A percentile compares a stretch with the other conserved stretches of the same genome.
These are phyloP conservation scores for Takifugu rubripes DNA, from an alignment of 2,797 vertebrate species.

Conservation along the genomic window DNA sequence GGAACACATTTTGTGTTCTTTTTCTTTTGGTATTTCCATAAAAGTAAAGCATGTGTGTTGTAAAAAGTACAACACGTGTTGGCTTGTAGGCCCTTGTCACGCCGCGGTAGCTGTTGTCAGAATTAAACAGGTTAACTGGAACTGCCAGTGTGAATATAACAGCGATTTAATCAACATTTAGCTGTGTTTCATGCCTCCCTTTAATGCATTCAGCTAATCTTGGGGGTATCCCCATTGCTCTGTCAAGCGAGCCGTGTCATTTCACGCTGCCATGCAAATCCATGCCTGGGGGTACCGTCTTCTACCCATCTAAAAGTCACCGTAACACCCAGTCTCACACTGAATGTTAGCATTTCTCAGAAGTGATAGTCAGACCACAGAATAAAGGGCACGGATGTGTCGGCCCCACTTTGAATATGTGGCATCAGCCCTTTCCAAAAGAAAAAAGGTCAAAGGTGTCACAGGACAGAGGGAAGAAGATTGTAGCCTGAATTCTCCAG, in stretches of 20 bases:
- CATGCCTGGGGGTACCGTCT: slow-evolving; percentile 47
- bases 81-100: slow-evolving; percentile 40
- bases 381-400: slow-evolving; percentile 70
- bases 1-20: no score
- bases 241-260: slow-evolving; percentile 66
- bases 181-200: slow-evolving; percentile 52
- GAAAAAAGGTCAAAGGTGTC: slow-evolving; percentile 46
- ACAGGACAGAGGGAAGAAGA: slow-evolving; percentile 31
- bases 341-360: slow-evolving; percentile 67
- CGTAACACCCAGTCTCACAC: slow-evolving; percentile 68
- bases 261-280: slow-evolving; percentile 54
- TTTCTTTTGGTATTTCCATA: no score
- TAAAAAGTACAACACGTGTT: slow-evolving; percentile 17
- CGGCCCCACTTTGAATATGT: slow-evolving; percentile 68
- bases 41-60: background rate
- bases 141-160: slow-evolving; percentile 49
- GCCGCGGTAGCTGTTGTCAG: slow-evolving; percentile 42
- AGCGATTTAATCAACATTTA: slow-evolving; percentile 67
- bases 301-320: slow-evolving; percentile 68
- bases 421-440: slow-evolving; percentile 41
- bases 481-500: slow-evolving; percentile 42
- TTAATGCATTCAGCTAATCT: slow-evolving; percentile 60
- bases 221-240: slow-evolving; percentile 58
- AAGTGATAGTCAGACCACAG: slow-evolving; percentile 63
- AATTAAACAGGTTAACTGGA: slow-evolving; percentile 66